Evolutionary conservation across 2,113 vertebrate genomes (phyloP).

Genomic region (Polypterus senegalus): DNA sequence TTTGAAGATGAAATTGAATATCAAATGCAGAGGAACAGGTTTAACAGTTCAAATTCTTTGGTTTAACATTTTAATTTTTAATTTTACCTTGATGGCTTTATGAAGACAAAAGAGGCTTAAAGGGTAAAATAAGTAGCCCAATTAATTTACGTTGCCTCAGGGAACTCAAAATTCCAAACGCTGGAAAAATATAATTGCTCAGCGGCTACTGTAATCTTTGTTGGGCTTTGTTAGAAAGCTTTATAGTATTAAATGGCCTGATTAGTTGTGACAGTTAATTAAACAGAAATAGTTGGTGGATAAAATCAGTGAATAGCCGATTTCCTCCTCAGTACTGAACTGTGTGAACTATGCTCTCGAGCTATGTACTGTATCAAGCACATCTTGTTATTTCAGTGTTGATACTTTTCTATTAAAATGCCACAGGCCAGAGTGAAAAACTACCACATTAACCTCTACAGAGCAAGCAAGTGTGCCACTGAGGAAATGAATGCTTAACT

Average conservation of each 20-base stretch:
- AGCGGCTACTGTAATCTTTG: constrained; percentile 10
- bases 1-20: too few species aligned
- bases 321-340: background rate
- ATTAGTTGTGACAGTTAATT: constrained; percentile 16
- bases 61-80: too few species aligned
- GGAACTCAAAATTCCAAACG: background rate
- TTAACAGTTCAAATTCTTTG: too few species aligned
- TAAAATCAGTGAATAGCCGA: constrained; percentile 7
- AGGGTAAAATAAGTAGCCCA: background rate
- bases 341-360: background rate
- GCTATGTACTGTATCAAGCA: constrained; percentile 8
- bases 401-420: constrained; percentile 41
- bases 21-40: too few species aligned
- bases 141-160: constrained; percentile 5
- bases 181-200: constrained; percentile 1
- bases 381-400: constrained; percentile 29
- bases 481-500: too few species aligned
- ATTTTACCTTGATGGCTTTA: too few species aligned
- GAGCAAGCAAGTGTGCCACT: too few species aligned
- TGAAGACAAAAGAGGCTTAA: constrained; percentile 7
- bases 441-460: background rate
- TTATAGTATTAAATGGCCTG: constrained; percentile 4
- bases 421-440: constrained; percentile 34
- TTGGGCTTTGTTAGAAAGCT: constrained; percentile 10
- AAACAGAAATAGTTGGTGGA: constrained; percentile 7